These are phyloP conservation scores for Calidris pugnax DNA, from an alignment of 2,113 vertebrate genomes.

Conservation along the genomic window DNA sequence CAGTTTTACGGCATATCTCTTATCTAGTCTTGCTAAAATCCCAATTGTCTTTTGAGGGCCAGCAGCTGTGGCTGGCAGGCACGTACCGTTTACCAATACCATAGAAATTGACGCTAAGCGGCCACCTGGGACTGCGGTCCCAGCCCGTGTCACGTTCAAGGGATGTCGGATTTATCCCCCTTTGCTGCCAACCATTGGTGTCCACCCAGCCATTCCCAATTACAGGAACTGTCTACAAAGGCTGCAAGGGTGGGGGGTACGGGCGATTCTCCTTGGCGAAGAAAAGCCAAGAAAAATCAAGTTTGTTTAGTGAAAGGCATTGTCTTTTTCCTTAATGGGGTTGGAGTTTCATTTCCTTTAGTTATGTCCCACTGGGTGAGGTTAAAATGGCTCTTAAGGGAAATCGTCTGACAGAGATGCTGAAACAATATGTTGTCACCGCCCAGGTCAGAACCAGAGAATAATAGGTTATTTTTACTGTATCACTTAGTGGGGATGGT, in stretches of 20 bases:
- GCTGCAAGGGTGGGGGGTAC: constrained; percentile 55
- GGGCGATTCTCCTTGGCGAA: constrained; percentile 30
- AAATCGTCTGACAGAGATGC: constrained; percentile 67
- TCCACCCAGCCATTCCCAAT: constrained; percentile 63
- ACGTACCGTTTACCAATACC: not conserved
- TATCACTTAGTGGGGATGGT: constrained; percentile 63
- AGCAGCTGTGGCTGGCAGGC: constrained; percentile 53
- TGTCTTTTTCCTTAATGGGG: constrained; percentile 68
- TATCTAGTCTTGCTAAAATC: not conserved
- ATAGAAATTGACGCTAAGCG: constrained; percentile 11
- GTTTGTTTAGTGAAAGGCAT: constrained; percentile 72
- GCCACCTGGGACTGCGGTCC: constrained; percentile 51
- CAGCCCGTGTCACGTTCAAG: constrained; percentile 56
- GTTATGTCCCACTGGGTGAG: constrained; percentile 69
- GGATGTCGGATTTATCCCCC: constrained; percentile 44
- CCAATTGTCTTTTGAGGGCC: not conserved
- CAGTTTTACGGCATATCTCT: not conserved
- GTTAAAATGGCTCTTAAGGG: constrained; percentile 68
- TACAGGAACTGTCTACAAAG: constrained; percentile 69
- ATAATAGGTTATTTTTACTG: constrained; percentile 72
- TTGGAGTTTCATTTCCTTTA: constrained; percentile 72
- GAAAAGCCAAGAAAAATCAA: constrained; percentile 69
- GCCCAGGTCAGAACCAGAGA: constrained; percentile 68
- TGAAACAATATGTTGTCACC: constrained; percentile 70
- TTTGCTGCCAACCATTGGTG: constrained; percentile 55